Base-by-base conservation (phyloP, 1,140 invertebrate species). In the Lucilia sericata region DNA sequence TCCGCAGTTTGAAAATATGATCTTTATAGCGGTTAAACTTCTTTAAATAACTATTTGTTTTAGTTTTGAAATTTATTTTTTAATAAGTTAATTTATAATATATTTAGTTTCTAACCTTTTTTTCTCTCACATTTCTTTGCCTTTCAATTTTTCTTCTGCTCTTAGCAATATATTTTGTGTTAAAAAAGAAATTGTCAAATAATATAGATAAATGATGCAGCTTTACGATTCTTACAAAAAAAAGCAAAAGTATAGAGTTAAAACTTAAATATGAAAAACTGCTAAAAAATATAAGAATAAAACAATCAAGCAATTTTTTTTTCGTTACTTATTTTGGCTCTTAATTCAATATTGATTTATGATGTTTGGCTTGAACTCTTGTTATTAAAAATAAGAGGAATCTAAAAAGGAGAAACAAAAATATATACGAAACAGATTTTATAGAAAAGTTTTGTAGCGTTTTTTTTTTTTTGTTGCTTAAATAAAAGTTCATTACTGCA, bases 271-370 rank as follows among this genome's bases (percentile, higher is more conserved):
- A n/a, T 60, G n/a, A 14, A n/a, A 14, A 60, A n/a, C 13, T 17
- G 14, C 14, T n/a, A n/a, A 60, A 17, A 60, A 7, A 17, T 7
- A 60, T n/a, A 60, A 60, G 14, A 60, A 60, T 60, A 60, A 60
- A 60, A 42, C 42, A 42, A 42, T 42, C 42, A 42, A 8, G 10
- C 42, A 42, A 42, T 60, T 60, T 60, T 60, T n/a, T 60, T 17
- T 60, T n/a, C n/a, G 13, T 5, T 5, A 17, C 5, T 60, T 60
- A 14, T 60, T 60, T 60, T 1, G 5, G 5, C 14, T 60, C 55
- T 60, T 60, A 60, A 60, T 60, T 60, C 55, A 60, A 60, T 60
- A 60, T 60, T 60, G 55, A 60, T 60, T 60, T 60, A 60, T 60
- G 55, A 60, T 60, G 55, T 60, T n/a, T 60, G 55, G 5, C n/a